A percentile compares a stretch with the other conserved stretches of the same genome.
Conservation (phyloP, 2,888 invertebrate genomes). For the Pegoplata infirma region DNA sequence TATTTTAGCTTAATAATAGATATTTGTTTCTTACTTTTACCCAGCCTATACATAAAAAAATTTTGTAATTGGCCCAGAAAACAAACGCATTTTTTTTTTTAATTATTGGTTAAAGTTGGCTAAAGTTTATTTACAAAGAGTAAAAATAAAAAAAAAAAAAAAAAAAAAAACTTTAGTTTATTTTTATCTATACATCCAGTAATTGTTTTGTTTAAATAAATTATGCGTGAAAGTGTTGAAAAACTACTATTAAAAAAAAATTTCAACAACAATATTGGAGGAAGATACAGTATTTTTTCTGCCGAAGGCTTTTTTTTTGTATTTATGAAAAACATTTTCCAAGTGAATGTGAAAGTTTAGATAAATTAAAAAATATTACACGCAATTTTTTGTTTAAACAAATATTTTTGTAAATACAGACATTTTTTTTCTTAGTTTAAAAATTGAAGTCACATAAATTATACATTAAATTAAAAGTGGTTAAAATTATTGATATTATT, state of each 20-base stretch:
- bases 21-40: background rate
- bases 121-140: conserved; percentile 24
- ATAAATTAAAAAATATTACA: conserved; percentile 48
- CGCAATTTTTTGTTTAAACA: conserved; percentile 34
- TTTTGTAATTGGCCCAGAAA: conserved; percentile 23
- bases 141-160: background rate
- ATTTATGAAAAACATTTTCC: conserved; percentile 20
- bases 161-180: background rate
- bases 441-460: too few relatives aligned
- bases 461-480: background rate
- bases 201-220: conserved; percentile 50
- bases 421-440: too few relatives aligned
- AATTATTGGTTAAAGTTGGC: conserved; percentile 29
- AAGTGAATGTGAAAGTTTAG: conserved; percentile 56
- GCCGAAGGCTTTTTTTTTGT: background rate
- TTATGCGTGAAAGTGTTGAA: conserved; percentile 63
- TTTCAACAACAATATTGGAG: background rate
- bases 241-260: conserved; percentile 26
- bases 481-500: background rate
- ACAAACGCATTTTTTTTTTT: conserved; percentile 37
- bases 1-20: background rate
- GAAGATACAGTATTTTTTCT: background rate
- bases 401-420: background rate
- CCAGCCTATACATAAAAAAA: background rate
- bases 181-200: background rate